Evolutionary conservation across 2,797 vertebrate genomes (phyloP), one percentile per base, ranked within the genome.

Genomic region (Pempheris klunzingeri): DNA sequence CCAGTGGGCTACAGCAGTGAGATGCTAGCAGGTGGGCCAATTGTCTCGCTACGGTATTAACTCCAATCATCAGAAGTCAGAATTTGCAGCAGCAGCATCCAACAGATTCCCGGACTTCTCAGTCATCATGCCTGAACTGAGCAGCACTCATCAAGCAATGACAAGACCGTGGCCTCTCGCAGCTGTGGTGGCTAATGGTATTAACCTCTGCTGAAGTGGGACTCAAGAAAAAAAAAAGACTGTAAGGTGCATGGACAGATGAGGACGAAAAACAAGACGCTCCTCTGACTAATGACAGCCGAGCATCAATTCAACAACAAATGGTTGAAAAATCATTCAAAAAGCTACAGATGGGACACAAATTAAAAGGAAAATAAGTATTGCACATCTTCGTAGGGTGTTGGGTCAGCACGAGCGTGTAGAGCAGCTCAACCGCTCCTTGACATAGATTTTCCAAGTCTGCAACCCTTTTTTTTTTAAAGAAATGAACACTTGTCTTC

Each of bases 11-110:
- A 26, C 34, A 3, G 63, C 54, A 3, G 58, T 46, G 61, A 59
- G 44, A 65, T 57, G 55, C 78, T 65, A 88, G 87, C 93, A 92
- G 90, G 93, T 89, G 90, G 89, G 66, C 77, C 80, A 55, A 78
- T 83, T 82, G 88, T 88, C 87, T 89, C 53, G 66, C 80, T 54
- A 63, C 50, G 41, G 36, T 68, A 85, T 87, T 90, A 90, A 86
- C 86, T 87, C 84, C 72, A 84, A 87, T 92, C 88, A 90, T 87
- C 87, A 85, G 83, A 89, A 91, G 88, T 92, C 84, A 93, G 83
- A 90, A 78, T 53, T 73, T 28, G 64, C 63, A 66, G 84, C 63
- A 66, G 84, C 84, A 70, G 81, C 73, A 39, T 82, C 86, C 78
- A 88, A 70, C 86, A 85, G 85, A 92, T 91, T 89, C 88, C 71